Evolutionary conservation across 2,888 invertebrate genomes (phyloP).

Genomic region (Xanthorhoe designata): DNA sequence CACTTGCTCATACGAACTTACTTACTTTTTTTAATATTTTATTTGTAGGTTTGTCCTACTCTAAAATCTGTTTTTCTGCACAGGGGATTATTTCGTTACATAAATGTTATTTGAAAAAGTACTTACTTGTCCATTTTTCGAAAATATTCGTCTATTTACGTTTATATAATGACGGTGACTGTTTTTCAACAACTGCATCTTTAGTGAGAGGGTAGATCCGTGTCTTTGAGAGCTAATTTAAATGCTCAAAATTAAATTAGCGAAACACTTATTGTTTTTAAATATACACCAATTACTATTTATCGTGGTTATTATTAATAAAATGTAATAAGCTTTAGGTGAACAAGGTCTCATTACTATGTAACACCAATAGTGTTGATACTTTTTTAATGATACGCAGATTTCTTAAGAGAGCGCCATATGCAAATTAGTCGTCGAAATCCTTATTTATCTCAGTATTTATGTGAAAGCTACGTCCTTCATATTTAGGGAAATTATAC

Average conservation of each 20-base stretch:
- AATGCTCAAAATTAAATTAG: conserved; percentile 32
- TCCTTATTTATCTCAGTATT: too few species aligned
- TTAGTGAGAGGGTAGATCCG: conserved; percentile 42
- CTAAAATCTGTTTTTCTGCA: too few species aligned
- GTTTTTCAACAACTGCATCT: background rate
- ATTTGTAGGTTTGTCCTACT: too few species aligned
- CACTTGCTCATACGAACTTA: too few species aligned
- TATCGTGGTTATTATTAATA: conserved; percentile 5
- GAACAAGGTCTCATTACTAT: background rate
- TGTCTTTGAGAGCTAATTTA: conserved; percentile 38
- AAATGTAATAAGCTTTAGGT: background rate
- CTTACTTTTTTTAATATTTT: too few species aligned
- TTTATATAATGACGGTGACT: background rate
- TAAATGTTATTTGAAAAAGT: too few species aligned
- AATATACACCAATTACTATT: conserved; percentile 9
- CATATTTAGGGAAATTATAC: too few species aligned
- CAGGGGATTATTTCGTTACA: too few species aligned
- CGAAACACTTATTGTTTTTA: conserved; percentile 32
- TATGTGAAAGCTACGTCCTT: too few species aligned
- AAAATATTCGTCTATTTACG: background rate
- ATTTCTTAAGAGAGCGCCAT: too few species aligned
- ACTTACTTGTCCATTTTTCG: background rate
- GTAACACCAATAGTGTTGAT: background rate
- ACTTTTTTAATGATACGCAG: too few species aligned
- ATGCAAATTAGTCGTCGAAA: too few species aligned